phyloP scores from a whole-genome alignment of 2,888 invertebrate species.

The Zhuqinia jingwanae region DNA sequence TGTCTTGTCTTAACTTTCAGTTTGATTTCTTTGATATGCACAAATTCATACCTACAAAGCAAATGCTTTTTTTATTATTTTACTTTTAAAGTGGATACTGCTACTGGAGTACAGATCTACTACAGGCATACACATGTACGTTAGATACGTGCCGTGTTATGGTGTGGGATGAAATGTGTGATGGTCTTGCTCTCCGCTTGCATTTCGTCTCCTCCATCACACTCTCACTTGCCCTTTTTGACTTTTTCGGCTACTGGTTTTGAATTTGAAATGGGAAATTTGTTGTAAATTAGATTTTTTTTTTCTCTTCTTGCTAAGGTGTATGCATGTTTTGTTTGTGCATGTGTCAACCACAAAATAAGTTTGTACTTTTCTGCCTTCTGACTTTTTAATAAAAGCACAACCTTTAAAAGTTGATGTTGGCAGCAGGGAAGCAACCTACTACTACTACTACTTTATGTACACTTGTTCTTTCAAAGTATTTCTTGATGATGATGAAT shows the following conservation, averaged over 20 bases:
- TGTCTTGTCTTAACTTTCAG: slow-evolving; percentile 16
- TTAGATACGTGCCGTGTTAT: not conserved
- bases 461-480: not conserved
- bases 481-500: slow-evolving; percentile 36
- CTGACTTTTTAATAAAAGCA: not conserved
- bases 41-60: not conserved
- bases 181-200: not conserved
- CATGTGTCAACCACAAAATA: slow-evolving; percentile 41
- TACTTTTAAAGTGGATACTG: not conserved
- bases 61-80: not conserved
- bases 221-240: slow-evolving; percentile 34
- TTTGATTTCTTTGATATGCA: slow-evolving; percentile 7
- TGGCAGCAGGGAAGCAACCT: slow-evolving; percentile 8
- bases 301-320: slow-evolving; percentile 2
- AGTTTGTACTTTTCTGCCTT: not conserved
- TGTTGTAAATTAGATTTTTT: slow-evolving; percentile 63
- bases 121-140: too few species aligned
- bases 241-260: slow-evolving; percentile 69
- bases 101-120: slow-evolving; percentile 25
- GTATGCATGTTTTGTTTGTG: not conserved
- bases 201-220: slow-evolving; percentile 20
- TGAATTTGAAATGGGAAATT: slow-evolving; percentile 63
- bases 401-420: slow-evolving; percentile 9
- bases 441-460: too few species aligned
- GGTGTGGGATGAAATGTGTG: not conserved